Conservation (phyloP, 2,797 vertebrate genomes). For the Stomatorhinus walkeri region DNA sequence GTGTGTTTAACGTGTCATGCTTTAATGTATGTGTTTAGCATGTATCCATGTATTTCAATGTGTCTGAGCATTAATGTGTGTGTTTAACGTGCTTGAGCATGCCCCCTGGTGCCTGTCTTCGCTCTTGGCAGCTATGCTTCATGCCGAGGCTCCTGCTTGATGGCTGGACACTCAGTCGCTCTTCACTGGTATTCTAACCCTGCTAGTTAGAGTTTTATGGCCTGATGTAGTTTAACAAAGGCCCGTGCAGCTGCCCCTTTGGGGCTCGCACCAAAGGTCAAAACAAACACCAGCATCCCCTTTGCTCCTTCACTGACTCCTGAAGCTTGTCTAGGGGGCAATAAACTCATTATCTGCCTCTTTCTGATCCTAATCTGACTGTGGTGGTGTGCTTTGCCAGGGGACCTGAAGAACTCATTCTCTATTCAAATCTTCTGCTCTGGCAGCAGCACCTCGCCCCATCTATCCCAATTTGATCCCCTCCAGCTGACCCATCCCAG, state of each 20-base stretch:
- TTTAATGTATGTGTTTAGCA: not conserved
- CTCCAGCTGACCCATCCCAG: constrained; percentile 38
- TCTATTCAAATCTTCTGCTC: constrained; percentile 66
- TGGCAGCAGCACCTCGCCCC: constrained; percentile 65
- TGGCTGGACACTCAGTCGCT: constrained; percentile 43
- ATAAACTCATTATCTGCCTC: constrained; percentile 90
- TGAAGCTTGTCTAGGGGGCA: constrained; percentile 66
- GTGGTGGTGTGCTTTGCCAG: constrained; percentile 78
- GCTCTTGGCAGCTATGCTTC: not conserved
- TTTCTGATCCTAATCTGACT: constrained; percentile 97
- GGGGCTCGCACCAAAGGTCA: constrained; percentile 58
- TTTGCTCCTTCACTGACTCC: constrained; percentile 45
- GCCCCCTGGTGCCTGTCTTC: not conserved
- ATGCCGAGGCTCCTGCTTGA: constrained; percentile 34
- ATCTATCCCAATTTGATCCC: constrained; percentile 45
- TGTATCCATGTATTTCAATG: constrained; percentile 16
- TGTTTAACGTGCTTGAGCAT: constrained; percentile 12
- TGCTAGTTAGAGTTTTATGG: constrained; percentile 51
- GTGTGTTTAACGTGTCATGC: not conserved
- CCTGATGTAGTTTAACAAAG: constrained; percentile 47
- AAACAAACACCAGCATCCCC: constrained; percentile 80
- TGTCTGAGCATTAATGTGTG: constrained; percentile 14
- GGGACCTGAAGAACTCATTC: constrained; percentile 70
- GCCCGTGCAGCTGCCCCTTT: constrained; percentile 56
- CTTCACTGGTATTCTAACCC: constrained; percentile 63